Percentiles rank a stretch among this genome's conserved stretches.
Conservation (phyloP, 2,888 invertebrate genomes). For the Deilephila elpenor region DNA sequence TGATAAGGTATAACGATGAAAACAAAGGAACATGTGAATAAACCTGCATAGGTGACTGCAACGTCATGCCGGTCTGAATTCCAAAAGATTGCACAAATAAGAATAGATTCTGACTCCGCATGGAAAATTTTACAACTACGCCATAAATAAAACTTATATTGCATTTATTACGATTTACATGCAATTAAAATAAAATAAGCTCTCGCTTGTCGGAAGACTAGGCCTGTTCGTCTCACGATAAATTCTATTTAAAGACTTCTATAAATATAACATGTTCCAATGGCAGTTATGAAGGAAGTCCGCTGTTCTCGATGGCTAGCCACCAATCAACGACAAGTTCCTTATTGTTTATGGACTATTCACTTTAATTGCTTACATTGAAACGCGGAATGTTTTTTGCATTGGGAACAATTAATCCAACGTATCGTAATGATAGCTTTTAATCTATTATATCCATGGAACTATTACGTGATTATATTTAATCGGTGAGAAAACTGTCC, state of each 20-base stretch:
- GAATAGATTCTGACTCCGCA: no score
- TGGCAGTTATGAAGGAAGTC: conserved; percentile 31
- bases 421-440: background rate
- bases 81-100: no score
- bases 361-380: conserved; percentile 22
- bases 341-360: conserved; percentile 32
- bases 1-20: no score
- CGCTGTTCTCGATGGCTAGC: conserved; percentile 8
- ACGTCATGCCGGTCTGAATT: no score
- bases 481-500: no score
- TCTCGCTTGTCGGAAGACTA: no score
- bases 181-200: no score
- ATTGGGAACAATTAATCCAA: background rate
- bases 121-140: no score
- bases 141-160: no score
- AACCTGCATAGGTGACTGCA: no score
- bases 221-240: background rate
- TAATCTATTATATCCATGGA: background rate
- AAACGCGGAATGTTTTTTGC: conserved; percentile 14
- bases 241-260: background rate
- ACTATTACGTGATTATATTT: background rate
- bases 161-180: no score
- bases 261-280: background rate
- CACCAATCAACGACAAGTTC: conserved; percentile 2
- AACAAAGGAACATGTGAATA: no score